Base-by-base conservation (phyloP, 2,797 vertebrate genomes). In the Chaunax sp. region DNA sequence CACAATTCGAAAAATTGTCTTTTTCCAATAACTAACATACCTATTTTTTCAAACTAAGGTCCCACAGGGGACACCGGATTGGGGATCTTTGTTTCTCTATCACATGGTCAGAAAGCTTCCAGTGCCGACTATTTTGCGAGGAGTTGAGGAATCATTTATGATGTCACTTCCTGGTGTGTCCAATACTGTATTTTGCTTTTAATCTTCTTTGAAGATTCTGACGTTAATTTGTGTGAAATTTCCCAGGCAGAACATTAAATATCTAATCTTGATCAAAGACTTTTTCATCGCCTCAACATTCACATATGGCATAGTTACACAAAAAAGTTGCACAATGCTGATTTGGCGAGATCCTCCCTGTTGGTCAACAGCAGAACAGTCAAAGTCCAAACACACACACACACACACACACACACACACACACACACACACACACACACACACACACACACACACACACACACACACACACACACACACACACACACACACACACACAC, bases 361-460 rank as follows among this genome's bases (percentile, higher is more conserved):
- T 20, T 3, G n/a, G 50, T 40, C 40, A 3, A 22, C 26, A n/a
- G 12, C 19, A 49, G 54, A 5, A 15, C 47, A 73, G 62, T 69
- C 69, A 71, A 70, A 74, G 77, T 67, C 69, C 53, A 72, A 60
- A 63, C 9, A 26, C 38, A 52, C 19, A 37, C 20, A 40, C 22
- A 25, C 53, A 38, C 37, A 54, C 15, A 33, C 16, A 37, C 16
- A 38, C 14, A 28, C 28, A 52, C 5, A 43, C 20, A 35, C 15
- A 28, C 28, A 30, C 8, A 30, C 28, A 30, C 4, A 30, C 8
- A 30, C 28, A 30, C 28, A 30, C 28, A 30, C 28, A 8, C 28
- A 4, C 28, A 30, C 28, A 30, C 28, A 30, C 28, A 30, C 8
- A 30, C 28, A 30, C 28, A 30, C 28, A 30, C 28, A 30, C 28